Evolutionary conservation across 2,113 vertebrate genomes (phyloP), one percentile per base, ranked within the genome.

Genomic region (Sturnira hondurensis): DNA sequence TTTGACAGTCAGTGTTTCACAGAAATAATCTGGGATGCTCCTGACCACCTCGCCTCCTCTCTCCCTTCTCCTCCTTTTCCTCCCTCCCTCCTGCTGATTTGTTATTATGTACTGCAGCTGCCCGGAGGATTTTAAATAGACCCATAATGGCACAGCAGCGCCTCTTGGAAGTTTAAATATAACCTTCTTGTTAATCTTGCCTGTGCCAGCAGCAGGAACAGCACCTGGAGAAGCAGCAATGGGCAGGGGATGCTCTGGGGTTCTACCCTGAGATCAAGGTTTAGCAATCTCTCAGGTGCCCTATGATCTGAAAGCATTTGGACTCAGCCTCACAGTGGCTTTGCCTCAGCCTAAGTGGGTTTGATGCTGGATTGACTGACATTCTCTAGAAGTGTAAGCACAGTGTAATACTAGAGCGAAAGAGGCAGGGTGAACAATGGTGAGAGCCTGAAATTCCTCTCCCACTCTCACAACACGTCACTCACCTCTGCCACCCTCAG

Each of bases 141-240:
- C 93, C 97, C 98, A 97, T 98, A 98, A 98, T 98, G 97, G 96
- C 98, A 97, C 97, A 98, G 98, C 98, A 98, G 97, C 94, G 97
- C 96, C 98, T 98, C 97, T 98, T 98, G 97, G 98, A 98, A 98
- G 97, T 98, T 98, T 99, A 98, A 98, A 98, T 98, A 98, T 98
- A 98, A 98, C 97, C 98, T 98, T 97, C 98, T 98, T 98, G 98
- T 98, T 98, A 98, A 98, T 98, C 98, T 98, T 68, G 91, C 82
- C 31, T 96, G 92, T 98, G 97, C 96, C 4, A 68, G 97, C 95
- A 96, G 91, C 94, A 94, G 73, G 92, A 93, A 83, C 93, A 94
- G 97, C 98, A 98, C 98, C 98, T 98, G 98, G 97, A 96, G 96
- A 98, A 98, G 96, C 41, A 93, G 94, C 83, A 33, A 86, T 91